Evolutionary conservation across 2,797 vertebrate genomes (phyloP), one percentile per base, ranked within the genome.

Genomic region (Lophius americanus): DNA sequence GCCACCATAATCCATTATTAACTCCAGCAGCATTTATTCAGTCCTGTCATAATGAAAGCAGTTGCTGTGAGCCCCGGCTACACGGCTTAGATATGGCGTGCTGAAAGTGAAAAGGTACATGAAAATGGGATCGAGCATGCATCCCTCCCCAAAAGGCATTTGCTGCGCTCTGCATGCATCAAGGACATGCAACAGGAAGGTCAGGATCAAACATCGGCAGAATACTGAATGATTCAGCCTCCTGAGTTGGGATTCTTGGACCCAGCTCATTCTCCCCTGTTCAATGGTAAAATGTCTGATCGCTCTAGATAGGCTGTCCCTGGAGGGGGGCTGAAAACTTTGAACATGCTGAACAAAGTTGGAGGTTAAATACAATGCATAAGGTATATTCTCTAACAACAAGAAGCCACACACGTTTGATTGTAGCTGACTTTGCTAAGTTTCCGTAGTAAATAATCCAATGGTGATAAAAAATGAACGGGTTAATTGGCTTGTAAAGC

Each of bases 161-260:
- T 88, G 87, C 83, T 84, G 85, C 72, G 74, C 83, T 88, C 78
- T 73, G 72, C 87, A 89, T 92, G 89, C 84, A 82, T 87, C 92
- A 92, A 93, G 92, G 92, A 93, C 91, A 81, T 84, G 85, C 85
- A 88, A 88, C 85, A 89, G 85, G 90, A 90, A 92, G 91, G 92
- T 92, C 89, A 89, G 87, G 85, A 89, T 90, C 88, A 91, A 73
- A 91, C 89, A 87, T 79, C 51, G 59, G 61, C 63, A 55, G 92
- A 90, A 92, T 92, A 91, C 89, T 76, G 89, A 92, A 78, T 79
- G 79, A 83, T 85, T 74, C 36, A 68, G 62, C 63, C 82, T 84
- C 76, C 46, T 75, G 85, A 74, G 82, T 79, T 62, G 75, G 73
- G 60, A 82, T 80, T 86, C 68, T 84, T 72, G 78, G 80, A 81